A percentile compares a stretch with the other conserved stretches of the same genome.
Conservation (phyloP, 2,113 vertebrate genomes). For the Epinephelus cyanopodus region DNA sequence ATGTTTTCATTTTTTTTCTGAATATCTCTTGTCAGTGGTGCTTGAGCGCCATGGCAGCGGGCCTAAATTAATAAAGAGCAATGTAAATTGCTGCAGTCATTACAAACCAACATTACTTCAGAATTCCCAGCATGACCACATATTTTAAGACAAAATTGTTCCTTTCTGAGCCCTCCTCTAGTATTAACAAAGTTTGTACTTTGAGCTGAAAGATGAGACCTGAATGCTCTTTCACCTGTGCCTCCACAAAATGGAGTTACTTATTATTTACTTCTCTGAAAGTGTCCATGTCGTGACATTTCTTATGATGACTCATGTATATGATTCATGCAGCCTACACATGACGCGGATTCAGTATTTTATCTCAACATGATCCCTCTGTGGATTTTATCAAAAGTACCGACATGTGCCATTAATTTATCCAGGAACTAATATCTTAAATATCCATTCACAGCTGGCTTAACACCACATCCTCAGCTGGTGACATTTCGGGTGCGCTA, state of each 20-base stretch:
- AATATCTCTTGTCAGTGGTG: constrained; percentile 45
- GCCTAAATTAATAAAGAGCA: constrained; percentile 65
- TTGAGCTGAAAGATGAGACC: background rate
- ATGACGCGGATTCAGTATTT: constrained; percentile 7
- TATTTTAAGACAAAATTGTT: background rate
- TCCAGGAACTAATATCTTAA: background rate
- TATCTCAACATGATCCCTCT: constrained; percentile 21
- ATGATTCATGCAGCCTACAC: constrained; percentile 33
- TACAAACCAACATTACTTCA: constrained; percentile 26
- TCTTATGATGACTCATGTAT: constrained; percentile 12
- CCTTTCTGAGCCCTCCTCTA: background rate
- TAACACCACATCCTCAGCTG: background rate
- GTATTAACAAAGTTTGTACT: background rate
- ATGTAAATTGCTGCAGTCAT: constrained; percentile 47
- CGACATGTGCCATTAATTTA: constrained; percentile 8
- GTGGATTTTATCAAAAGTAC: background rate
- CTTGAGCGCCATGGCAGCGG: constrained; percentile 19
- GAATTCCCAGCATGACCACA: background rate
- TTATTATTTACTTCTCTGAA: background rate
- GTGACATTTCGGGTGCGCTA: too few relatives aligned
- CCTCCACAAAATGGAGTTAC: background rate
- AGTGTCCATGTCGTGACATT: background rate
- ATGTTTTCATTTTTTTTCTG: constrained; percentile 51
- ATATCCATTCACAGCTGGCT: constrained; percentile 15
- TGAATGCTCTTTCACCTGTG: background rate